A percentile compares a stretch with the other conserved stretches of the same genome.
phyloP scores from a whole-genome alignment of 1,140 invertebrate genomes.

The Cheumatopsyche charites region DNA sequence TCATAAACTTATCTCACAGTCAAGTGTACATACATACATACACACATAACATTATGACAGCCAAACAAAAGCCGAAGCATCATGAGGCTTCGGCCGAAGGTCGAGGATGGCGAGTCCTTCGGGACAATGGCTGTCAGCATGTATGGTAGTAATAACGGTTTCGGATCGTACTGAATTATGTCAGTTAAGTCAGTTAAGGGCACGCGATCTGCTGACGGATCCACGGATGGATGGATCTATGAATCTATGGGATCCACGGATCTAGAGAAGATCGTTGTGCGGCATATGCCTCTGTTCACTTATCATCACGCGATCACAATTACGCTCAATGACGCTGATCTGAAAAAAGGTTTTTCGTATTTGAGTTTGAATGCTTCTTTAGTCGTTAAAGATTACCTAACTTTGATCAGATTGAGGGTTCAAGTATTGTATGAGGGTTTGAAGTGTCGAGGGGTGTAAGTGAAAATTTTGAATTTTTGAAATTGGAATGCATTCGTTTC shows the following conservation, averaged over 20 bases:
- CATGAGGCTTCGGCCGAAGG: neutral
- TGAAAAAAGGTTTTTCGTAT: too few species aligned
- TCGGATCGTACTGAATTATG: neutral
- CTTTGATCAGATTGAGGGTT: too few species aligned
- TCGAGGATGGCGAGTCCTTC: neutral
- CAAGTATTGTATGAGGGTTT: too few species aligned
- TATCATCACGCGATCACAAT: conserved; percentile 17
- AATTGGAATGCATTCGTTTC: too few species aligned
- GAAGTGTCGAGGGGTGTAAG: too few species aligned
- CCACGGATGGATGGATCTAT: conserved; percentile 1
- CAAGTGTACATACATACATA: too few species aligned
- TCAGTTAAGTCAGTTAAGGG: neutral
- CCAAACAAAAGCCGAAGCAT: neutral
- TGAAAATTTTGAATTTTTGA: too few species aligned
- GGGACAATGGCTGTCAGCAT: too few species aligned
- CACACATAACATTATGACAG: too few species aligned
- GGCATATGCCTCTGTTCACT: conserved; percentile 14
- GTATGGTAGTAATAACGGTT: neutral
- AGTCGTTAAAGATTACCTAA: too few species aligned
- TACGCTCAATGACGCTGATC: neutral
- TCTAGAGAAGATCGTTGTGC: conserved; percentile 21
- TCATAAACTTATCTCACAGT: conserved; percentile 9
- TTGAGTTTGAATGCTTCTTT: too few species aligned
- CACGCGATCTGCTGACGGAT: conserved; percentile 6
- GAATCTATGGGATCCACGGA: neutral